Evolutionary conservation across 2,113 vertebrate genomes (phyloP), one percentile per base, ranked within the genome.

Genomic region (Epinephelus lanceolatus): DNA sequence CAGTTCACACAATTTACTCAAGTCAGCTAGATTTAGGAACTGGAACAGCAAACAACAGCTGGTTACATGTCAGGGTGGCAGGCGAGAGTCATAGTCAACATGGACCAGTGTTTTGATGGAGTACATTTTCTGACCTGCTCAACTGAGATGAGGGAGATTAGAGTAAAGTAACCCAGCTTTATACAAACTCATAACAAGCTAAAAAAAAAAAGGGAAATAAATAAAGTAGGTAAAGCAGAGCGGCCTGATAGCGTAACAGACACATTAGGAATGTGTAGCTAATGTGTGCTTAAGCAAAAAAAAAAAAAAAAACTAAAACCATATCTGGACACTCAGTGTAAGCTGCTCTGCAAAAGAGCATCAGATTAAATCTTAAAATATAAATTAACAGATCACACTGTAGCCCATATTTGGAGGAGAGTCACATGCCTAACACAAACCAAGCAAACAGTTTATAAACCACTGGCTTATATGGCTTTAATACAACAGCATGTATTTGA

Each of bases 1-100:
- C 49, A 65, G 60, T 55, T 86, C 55, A 61, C 83, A 78, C 18
- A 56, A 53, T 74, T 76, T 27, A 59, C 59, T 76, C 27, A 81
- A 68, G n/a, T 55, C 37, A 62, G 60, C 30, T 13, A 11, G 37
- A 71, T 70, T 62, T 40, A 33, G 47, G 21, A 80, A 71, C 12
- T 53, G 49, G n/a, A 69, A 75, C 71, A 55, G 2, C 9, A 5
- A 69, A 83, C 77, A 86, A 89, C 27, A 55, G 66, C 25, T 17
- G 74, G 45, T 59, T 52, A 53, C 33, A 68, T 18, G 42, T 21
- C 19, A 37, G 71, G 51, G 25, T 69, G 19, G 30, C 49, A 57
- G 51, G n/a, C 13, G 2, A 53, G 2, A 68, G 57, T 40, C 59
- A 49, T 0, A 17, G 1, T 72, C n/a, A 18, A 71, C 69, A 37